Evolutionary conservation across 1,140 invertebrate genomes (phyloP).

Genomic region (Leptestheria dahalacensis): DNA sequence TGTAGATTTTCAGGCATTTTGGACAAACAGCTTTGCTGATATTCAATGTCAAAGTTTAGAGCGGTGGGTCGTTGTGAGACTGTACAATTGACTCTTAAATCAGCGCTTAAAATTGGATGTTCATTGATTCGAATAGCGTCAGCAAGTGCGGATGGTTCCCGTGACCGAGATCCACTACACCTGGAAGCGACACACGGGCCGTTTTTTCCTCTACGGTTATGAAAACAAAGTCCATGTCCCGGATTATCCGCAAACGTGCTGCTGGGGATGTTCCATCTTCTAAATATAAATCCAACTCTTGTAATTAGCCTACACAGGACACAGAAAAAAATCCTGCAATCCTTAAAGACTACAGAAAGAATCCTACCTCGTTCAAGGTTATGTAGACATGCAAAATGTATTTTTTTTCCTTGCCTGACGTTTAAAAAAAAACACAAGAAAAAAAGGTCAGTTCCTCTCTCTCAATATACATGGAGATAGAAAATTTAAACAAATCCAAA

Average conservation of each 20-base stretch:
- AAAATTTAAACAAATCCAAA: too few species aligned
- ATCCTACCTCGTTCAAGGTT: too few species aligned
- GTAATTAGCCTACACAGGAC: background rate
- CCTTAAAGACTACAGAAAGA: background rate
- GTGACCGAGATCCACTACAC: constrained; percentile 32
- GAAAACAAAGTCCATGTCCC: constrained; percentile 35
- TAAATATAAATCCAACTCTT: too few species aligned
- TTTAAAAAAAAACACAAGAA: too few species aligned
- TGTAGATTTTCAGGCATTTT: background rate
- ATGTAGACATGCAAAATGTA: too few species aligned
- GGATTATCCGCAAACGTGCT: constrained; percentile 39
- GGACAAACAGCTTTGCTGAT: background rate
- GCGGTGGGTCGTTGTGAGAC: too few species aligned
- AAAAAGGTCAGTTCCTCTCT: too few species aligned
- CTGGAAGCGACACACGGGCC: constrained; percentile 29
- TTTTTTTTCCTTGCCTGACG: too few species aligned
- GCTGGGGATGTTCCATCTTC: constrained; percentile 35
- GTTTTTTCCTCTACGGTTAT: constrained; percentile 37
- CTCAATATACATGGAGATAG: too few species aligned
- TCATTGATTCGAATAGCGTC: constrained; percentile 27
- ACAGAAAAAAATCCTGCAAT: background rate
- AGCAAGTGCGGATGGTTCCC: constrained; percentile 35
- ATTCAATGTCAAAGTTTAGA: too few species aligned
- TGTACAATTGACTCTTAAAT: background rate
- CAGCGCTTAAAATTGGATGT: constrained; percentile 13